phyloP scores from a whole-genome alignment of 2,113 vertebrate genomes.

The human (Homo sapiens) region DNA sequence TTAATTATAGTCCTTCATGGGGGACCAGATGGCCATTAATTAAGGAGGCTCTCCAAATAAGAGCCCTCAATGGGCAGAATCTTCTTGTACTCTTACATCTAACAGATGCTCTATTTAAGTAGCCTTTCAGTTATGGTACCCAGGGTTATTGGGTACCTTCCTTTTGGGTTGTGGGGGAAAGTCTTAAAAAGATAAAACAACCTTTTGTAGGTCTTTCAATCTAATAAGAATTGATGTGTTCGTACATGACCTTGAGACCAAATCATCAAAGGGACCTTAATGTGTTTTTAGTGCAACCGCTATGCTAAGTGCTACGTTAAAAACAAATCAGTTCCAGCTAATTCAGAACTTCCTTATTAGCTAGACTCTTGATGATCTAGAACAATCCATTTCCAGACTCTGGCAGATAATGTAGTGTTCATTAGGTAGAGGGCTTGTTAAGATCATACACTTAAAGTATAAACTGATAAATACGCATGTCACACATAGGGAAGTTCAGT shows the following conservation, averaged over 20 bases:
- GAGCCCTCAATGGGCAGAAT: constrained; percentile 31
- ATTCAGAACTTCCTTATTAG: constrained; percentile 28
- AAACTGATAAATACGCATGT: constrained; percentile 6
- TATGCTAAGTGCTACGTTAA: background rate
- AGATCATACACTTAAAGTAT: constrained; percentile 5
- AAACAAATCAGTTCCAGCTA: background rate
- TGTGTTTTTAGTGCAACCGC: background rate
- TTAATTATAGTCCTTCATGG: constrained; percentile 46
- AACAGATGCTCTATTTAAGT: constrained; percentile 34
- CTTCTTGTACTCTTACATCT: background rate
- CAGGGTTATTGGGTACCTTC: background rate
- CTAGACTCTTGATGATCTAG: constrained; percentile 13
- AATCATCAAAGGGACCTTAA: background rate
- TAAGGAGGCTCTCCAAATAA: constrained; percentile 42
- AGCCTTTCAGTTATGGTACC: constrained; percentile 21
- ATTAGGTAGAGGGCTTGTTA: constrained; percentile 53
- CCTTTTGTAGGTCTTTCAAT: background rate
- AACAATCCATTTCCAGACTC: constrained; percentile 30
- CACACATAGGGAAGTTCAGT: constrained; percentile 3
- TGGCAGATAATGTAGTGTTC: constrained; percentile 17
- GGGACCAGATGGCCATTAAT: constrained; percentile 57
- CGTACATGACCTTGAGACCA: background rate
- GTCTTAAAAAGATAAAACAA: background rate
- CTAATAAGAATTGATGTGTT: background rate
- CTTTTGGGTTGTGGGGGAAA: background rate